Evolutionary conservation across 1,140 invertebrate species (phyloP), one percentile per base, ranked within the genome.

Genomic region (Tachypleus tridentatus): DNA sequence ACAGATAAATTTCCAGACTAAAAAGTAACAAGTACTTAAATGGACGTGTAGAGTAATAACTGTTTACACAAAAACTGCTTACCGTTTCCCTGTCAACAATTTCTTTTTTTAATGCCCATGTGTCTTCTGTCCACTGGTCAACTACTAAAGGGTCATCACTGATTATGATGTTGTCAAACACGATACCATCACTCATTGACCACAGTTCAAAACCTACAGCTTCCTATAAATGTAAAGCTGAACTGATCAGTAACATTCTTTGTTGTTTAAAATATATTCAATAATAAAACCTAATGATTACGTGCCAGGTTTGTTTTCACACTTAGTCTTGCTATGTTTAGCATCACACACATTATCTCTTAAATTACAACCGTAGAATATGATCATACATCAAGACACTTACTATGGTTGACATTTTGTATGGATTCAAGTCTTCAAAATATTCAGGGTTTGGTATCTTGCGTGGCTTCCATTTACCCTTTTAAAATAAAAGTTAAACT

Each of bases 141-240:
- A 93, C 91, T 1, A 89, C 82, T n/a, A 78, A 78, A 64, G 85
- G 78, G 72, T 91, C 86, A 76, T 97, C 91, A 3, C 93, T 91
- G 64, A 99, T 84, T 53, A 99, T 80, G 51, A 99, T 82, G 77
- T 99, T 99, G 77, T 99, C 97, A 79, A 96, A 97, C 57, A 91
- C 80, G 71, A 99, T 91, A 71, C 87, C 84, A 70, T 91, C 86
- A 0, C 91, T 94, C 91, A 99, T 98, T 0, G 95, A 95, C 97
- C 97, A 99, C 53, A 99, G 77, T 77, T 99, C 97, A 75, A 99
- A 86, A 52, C 95, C 96, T 69, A 99, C 80, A 64, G 93, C 93
- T 72, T 81, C 83, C 92, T 95, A 74, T 50, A 79, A 80, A 71
- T 72, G 29, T 29, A 57, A 29, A 29, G 29, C 29, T 29, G 29